Percentiles rank a stretch among this genome's conserved stretches.
These are phyloP conservation scores for Xanthia togata DNA, from an alignment of 2,888 invertebrate species.

Conservation along the genomic window DNA sequence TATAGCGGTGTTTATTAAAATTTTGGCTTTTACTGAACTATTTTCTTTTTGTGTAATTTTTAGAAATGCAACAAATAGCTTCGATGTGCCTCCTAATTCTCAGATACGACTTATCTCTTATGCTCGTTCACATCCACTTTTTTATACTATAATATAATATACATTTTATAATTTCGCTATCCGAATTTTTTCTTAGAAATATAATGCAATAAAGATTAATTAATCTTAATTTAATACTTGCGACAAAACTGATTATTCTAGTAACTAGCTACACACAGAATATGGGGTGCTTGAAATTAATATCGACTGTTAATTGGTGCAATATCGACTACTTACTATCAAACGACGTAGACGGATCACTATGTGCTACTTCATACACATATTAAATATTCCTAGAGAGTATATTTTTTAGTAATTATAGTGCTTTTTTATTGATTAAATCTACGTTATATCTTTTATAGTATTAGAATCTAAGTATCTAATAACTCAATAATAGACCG, in stretches of 20 bases:
- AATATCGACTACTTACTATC: conserved; percentile 64
- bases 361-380: conserved; percentile 62
- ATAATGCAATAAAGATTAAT: conserved; percentile 54
- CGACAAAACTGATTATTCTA: conserved; percentile 59
- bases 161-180: conserved; percentile 30
- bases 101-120: conserved; percentile 75
- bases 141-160: conserved; percentile 27
- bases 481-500: conserved; percentile 49
- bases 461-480: conserved; percentile 21
- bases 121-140: conserved; percentile 79
- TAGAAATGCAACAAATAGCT: conserved; percentile 65
- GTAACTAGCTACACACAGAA: conserved; percentile 64
- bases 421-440: conserved; percentile 30
- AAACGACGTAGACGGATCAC: conserved; percentile 61
- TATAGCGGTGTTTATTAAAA: conserved; percentile 81
- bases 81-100: conserved; percentile 85
- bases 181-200: conserved; percentile 44
- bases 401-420: conserved; percentile 37
- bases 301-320: conserved; percentile 68
- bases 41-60: conserved; percentile 34
- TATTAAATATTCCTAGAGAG: conserved; percentile 50
- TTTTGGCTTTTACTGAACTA: conserved; percentile 50
- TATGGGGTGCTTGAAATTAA: conserved; percentile 66
- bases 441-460: conserved; percentile 33
- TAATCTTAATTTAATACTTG: conserved; percentile 57